These are phyloP conservation scores for Perizoma flavofasciatum DNA, from an alignment of 2,888 invertebrate genomes.

Conservation along the genomic window DNA sequence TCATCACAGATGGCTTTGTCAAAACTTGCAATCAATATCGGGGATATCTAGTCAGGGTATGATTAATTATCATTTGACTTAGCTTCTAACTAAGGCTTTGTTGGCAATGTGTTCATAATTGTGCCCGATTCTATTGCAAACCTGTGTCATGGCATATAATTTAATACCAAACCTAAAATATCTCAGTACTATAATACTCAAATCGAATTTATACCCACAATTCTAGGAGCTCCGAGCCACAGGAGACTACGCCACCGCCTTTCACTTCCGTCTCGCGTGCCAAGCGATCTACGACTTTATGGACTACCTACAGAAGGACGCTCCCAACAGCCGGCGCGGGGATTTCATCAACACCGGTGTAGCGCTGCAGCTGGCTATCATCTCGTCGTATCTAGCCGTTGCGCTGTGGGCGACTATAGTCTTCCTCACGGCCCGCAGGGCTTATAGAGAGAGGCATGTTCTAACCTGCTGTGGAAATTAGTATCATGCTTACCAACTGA, in stretches of 20 bases:
- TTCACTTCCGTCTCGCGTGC: conserved; percentile 88
- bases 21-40: conserved; percentile 91
- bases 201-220: conserved; percentile 13
- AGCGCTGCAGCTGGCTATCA: conserved; percentile 86
- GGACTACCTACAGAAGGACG: conserved; percentile 91
- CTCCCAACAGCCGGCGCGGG: conserved; percentile 85
- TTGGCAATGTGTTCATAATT: no score
- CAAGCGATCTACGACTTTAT: conserved; percentile 91
- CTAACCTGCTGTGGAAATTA: conserved; percentile 78
- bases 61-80: conserved; percentile 8
- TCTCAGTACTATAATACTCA: background rate
- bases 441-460: conserved; percentile 71
- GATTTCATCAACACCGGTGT: conserved; percentile 89
- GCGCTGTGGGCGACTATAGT: conserved; percentile 81
- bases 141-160: background rate
- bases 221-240: conserved; percentile 74
- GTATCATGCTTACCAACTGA: background rate
- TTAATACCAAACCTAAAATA: no score
- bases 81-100: background rate
- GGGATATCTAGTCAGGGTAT: conserved; percentile 85
- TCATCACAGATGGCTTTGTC: conserved; percentile 89
- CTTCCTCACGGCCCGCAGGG: conserved; percentile 80
- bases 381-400: conserved; percentile 85
- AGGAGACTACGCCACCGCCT: conserved; percentile 84
- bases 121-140: background rate